A percentile compares a stretch with the other conserved stretches of the same genome.
These are phyloP conservation scores for Ennomos erosarius DNA, from an alignment of 2,888 invertebrate genomes.

Conservation along the genomic window DNA sequence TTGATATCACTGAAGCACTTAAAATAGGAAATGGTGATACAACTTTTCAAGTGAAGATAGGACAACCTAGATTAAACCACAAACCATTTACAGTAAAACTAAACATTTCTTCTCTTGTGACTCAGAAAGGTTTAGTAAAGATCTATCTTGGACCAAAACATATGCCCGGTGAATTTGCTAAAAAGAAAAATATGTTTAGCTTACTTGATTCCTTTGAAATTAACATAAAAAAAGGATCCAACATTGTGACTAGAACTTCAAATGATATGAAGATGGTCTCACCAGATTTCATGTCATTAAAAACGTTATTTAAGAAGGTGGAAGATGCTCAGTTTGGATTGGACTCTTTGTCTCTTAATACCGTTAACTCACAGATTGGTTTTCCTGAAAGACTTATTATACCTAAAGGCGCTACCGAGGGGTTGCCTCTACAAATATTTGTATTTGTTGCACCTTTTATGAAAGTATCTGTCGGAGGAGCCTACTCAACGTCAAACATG, in stretches of 20 bases:
- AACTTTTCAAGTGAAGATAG: conserved; percentile 71
- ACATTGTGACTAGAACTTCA: conserved; percentile 86
- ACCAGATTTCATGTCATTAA: conserved; percentile 86
- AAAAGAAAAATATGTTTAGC: conserved; percentile 84
- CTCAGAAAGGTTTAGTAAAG: conserved; percentile 86
- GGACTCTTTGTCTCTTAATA: conserved; percentile 78
- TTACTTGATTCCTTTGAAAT: conserved; percentile 86
- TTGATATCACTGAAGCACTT: conserved; percentile 87
- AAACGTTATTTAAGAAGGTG: conserved; percentile 85
- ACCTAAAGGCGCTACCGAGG: conserved; percentile 88
- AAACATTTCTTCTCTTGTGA: conserved; percentile 85
- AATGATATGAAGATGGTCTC: conserved; percentile 85
- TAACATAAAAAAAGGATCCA: conserved; percentile 86
- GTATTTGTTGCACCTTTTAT: conserved; percentile 85
- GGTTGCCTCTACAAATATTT: conserved; percentile 87
- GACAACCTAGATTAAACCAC: conserved; percentile 88
- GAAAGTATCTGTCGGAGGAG: conserved; percentile 54
- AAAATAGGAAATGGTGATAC: conserved; percentile 59
- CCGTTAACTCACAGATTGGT: conserved; percentile 82
- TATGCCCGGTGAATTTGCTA: conserved; percentile 81
- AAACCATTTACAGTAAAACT: conserved; percentile 89
- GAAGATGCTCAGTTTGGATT: conserved; percentile 83
- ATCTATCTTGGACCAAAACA: conserved; percentile 90
- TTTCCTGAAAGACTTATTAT: conserved; percentile 89
- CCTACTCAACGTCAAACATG: conserved; percentile 65